Evolutionary conservation across 2,888 invertebrate genomes (phyloP).

Genomic region (Chironomus tentans): DNA sequence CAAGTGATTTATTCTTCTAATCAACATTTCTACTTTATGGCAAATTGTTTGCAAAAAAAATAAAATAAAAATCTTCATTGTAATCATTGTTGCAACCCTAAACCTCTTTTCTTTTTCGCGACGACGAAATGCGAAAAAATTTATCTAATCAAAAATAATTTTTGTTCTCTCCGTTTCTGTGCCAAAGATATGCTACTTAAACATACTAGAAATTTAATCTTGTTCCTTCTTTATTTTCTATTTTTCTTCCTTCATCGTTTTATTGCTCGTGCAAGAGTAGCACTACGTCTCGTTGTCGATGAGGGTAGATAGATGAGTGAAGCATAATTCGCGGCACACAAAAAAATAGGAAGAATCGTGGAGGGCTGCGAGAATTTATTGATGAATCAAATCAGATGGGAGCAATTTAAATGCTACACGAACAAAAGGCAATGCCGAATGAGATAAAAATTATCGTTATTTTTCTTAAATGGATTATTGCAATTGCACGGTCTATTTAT

Average conservation of each 20-base stretch:
- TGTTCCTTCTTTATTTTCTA: background rate
- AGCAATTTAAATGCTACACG: conserved; percentile 26
- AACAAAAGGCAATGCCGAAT: conserved; percentile 17
- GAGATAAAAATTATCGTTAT: conserved; percentile 27
- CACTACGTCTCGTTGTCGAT: background rate
- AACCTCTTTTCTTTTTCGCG: background rate
- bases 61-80: background rate
- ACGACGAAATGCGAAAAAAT: background rate
- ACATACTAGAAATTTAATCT: conserved; percentile 15
- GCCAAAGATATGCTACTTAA: conserved; percentile 16
- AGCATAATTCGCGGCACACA: background rate
- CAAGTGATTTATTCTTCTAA: background rate
- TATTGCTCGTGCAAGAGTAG: background rate
- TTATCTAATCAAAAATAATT: conserved; percentile 13
- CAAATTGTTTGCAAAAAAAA: background rate
- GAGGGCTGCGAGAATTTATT: conserved; percentile 25
- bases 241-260: background rate
- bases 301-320: background rate
- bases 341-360: background rate
- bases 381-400: conserved; percentile 27
- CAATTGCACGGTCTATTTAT: conserved; percentile 27
- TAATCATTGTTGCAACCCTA: background rate
- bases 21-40: conserved; percentile 2
- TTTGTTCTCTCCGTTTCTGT: background rate
- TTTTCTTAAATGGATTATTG: conserved; percentile 22